phyloP scores from a whole-genome alignment of 2,888 invertebrate species.

The Leptarthrus brevirostris region DNA sequence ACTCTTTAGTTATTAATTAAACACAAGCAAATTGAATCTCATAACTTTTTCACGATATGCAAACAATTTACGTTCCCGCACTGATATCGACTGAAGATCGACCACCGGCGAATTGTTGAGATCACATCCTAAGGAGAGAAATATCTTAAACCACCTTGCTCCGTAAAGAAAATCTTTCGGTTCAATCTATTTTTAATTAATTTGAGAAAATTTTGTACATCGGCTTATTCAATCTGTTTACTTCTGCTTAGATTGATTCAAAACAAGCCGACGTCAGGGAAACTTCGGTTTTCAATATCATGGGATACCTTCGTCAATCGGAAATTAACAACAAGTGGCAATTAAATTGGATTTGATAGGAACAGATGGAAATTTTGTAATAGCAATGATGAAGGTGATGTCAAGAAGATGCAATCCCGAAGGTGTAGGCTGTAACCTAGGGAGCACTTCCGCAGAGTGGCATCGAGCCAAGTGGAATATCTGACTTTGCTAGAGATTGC shows the following conservation, averaged over 20 bases:
- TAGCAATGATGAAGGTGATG: no score
- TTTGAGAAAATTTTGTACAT: constrained; percentile 10
- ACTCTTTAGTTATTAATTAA: not conserved
- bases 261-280: not conserved
- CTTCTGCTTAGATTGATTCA: not conserved
- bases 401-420: no score
- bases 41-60: constrained; percentile 13
- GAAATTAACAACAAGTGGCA: no score
- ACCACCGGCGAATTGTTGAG: not conserved
- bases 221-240: constrained; percentile 18
- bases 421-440: not conserved
- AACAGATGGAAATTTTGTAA: no score
- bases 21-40: constrained; percentile 34
- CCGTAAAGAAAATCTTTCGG: not conserved
- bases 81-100: constrained; percentile 3
- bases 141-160: not conserved
- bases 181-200: constrained; percentile 30
- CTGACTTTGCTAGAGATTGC: constrained; percentile 12
- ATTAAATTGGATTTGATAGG: no score
- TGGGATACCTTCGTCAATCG: no score
- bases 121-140: not conserved
- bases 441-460: not conserved
- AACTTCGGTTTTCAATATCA: not conserved
- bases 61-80: constrained; percentile 31
- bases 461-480: constrained; percentile 6